Evolutionary conservation across 1,140 invertebrate genomes (phyloP).

Genomic region (Drosophila kepulauana): DNA sequence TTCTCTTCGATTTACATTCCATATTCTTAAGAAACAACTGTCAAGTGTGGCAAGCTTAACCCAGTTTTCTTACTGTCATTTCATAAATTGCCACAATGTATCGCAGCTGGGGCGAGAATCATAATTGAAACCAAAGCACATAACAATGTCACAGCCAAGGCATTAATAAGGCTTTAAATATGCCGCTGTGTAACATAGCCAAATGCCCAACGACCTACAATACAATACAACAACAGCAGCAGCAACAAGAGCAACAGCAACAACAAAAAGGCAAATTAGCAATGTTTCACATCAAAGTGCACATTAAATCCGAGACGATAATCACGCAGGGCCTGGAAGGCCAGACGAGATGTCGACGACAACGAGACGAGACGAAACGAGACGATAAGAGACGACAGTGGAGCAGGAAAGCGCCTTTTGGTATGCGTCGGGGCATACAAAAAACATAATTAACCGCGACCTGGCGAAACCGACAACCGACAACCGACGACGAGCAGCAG

Average conservation of each 20-base stretch:
- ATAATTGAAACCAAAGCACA: constrained; percentile 55
- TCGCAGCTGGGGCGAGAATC: constrained; percentile 2
- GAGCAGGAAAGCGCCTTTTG: constrained; percentile 40
- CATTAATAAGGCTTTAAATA: constrained; percentile 56
- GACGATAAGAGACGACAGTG: not conserved
- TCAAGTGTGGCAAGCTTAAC: not conserved
- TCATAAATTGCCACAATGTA: not conserved
- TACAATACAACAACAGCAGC: constrained; percentile 16
- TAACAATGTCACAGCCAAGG: constrained; percentile 43
- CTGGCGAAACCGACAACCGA: constrained; percentile 41
- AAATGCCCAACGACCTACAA: constrained; percentile 2
- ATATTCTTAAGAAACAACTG: not conserved
- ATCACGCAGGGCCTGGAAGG: constrained; percentile 51
- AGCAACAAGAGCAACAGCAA: constrained; percentile 12
- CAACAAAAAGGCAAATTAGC: constrained; percentile 73
- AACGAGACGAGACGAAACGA: not conserved
- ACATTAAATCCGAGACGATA: constrained; percentile 80
- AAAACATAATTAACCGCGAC: constrained; percentile 82
- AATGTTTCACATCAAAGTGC: constrained; percentile 82
- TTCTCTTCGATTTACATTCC: too few species aligned
- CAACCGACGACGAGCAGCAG: constrained; percentile 1
- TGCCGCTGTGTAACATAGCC: constrained; percentile 18
- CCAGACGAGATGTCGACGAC: constrained; percentile 19
- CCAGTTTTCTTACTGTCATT: not conserved
- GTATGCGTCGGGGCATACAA: constrained; percentile 68